Evolutionary conservation across 1,140 invertebrate species (phyloP), one percentile per base, ranked within the genome.

Genomic region (Thrips palmi): DNA sequence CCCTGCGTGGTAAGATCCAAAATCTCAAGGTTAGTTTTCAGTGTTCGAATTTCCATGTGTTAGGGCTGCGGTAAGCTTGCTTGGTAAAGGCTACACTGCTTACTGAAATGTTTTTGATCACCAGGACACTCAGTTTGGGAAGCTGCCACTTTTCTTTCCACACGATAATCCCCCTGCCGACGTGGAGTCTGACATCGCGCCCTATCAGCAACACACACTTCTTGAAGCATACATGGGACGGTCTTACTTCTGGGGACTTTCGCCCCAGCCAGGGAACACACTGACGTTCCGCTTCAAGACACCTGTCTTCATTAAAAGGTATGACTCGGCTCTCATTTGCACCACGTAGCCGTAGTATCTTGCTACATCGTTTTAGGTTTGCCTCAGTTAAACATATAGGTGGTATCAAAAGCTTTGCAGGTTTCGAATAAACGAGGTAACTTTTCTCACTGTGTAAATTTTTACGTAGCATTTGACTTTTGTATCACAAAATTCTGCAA

Each of bases 1-100:
- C 91, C 0, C 63, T 97, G 1, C 88, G 83, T 58, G 92, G 92
- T 42, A 97, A 97, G 70, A 81, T 94, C 32, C 92, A 97, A 53
- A 93, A 91, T 60, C 61, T 97, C 0, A 92, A 93, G 71, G 86
- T 87, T 63, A 48, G 49, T 43, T 32, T 8, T 23, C n/a, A n/a
- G n/a, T n/a, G n/a, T n/a, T n/a, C n/a, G n/a, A n/a, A n/a, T n/a
- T n/a, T n/a, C n/a, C n/a, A n/a, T n/a, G n/a, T n/a, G n/a, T n/a
- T n/a, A n/a, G n/a, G n/a, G n/a, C n/a, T n/a, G n/a, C n/a, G n/a
- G n/a, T n/a, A n/a, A n/a, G n/a, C n/a, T n/a, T n/a, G n/a, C n/a
- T n/a, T n/a, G n/a, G n/a, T n/a, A n/a, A n/a, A n/a, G n/a, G n/a
- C n/a, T n/a, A n/a, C n/a, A n/a, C n/a, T n/a, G n/a, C n/a, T n/a